These are phyloP conservation scores for Drosophila austrosaltans DNA, from an alignment of 2,888 invertebrate genomes.

Conservation along the genomic window DNA sequence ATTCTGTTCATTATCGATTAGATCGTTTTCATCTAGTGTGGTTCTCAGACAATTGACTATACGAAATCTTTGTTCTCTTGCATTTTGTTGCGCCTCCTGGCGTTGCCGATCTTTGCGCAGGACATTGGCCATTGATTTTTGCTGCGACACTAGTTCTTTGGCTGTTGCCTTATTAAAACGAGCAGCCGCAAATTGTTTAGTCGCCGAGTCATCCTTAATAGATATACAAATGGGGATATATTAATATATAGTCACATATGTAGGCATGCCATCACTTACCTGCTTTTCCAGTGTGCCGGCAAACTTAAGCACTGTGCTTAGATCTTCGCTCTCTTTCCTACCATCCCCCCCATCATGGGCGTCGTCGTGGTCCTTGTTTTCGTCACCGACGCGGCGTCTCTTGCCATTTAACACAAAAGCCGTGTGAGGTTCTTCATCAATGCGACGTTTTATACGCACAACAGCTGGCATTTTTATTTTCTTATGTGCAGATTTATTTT, in stretches of 20 bases:
- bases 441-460: constrained; percentile 89
- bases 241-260: not conserved
- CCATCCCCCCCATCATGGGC: constrained; percentile 17
- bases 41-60: constrained; percentile 86
- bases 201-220: constrained; percentile 84
- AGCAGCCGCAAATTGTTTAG: constrained; percentile 83
- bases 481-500: constrained; percentile 1
- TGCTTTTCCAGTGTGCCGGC: constrained; percentile 89
- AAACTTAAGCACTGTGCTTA: constrained; percentile 88
- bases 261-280: constrained; percentile 83
- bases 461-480: constrained; percentile 84
- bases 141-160: constrained; percentile 83
- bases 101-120: constrained; percentile 84
- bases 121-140: constrained; percentile 79
- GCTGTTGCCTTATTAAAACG: constrained; percentile 84
- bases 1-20: constrained; percentile 36
- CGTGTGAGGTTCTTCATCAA: constrained; percentile 89
- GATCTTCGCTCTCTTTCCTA: constrained; percentile 58
- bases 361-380: constrained; percentile 43
- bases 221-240: not conserved
- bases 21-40: constrained; percentile 49
- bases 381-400: constrained; percentile 85
- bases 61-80: constrained; percentile 85
- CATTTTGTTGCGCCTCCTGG: constrained; percentile 83
- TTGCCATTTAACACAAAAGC: constrained; percentile 90